These are phyloP conservation scores for Chaetophractus vellerosus DNA, from an alignment of 2,797 vertebrate species.

Conservation along the genomic window DNA sequence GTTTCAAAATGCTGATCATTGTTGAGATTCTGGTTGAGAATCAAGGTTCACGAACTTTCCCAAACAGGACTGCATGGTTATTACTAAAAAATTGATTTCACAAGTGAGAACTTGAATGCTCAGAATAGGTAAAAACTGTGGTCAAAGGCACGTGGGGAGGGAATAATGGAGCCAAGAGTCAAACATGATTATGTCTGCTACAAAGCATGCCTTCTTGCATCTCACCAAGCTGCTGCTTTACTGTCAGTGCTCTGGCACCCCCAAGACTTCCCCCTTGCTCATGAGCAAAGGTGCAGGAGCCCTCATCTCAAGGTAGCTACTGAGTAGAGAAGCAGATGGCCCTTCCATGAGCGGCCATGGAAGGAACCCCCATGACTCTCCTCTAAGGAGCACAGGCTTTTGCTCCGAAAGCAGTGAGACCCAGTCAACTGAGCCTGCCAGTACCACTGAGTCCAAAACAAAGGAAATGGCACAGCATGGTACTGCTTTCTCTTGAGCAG, in stretches of 20 bases:
- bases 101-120: neutral
- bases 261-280: neutral
- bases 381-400: no score
- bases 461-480: neutral
- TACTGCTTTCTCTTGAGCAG: neutral
- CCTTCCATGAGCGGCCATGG: neutral
- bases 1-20: neutral
- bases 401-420: neutral
- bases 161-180: neutral
- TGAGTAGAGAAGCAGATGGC: neutral
- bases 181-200: neutral
- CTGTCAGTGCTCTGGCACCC: neutral
- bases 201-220: neutral
- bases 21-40: neutral
- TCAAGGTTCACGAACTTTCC: neutral
- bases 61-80: neutral
- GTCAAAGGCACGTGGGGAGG: neutral
- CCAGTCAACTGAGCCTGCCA: neutral
- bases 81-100: neutral
- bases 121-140: neutral
- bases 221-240: fast-evolving
- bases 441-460: neutral
- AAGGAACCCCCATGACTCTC: neutral
- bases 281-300: neutral
- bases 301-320: neutral